phyloP scores from a whole-genome alignment of 2,797 vertebrate genomes.

The Decapterus maruadsi region DNA sequence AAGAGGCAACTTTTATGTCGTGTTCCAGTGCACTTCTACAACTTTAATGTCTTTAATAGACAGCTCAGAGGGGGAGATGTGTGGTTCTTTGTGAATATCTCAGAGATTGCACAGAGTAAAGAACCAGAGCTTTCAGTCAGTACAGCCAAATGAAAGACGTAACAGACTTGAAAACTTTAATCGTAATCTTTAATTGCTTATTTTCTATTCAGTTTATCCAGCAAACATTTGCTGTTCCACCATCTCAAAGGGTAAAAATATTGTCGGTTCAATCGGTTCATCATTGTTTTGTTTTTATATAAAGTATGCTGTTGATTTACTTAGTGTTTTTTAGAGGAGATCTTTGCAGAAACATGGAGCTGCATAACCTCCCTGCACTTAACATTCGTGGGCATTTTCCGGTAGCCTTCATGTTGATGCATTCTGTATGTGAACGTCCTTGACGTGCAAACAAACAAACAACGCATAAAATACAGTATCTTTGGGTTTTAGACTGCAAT shows the following conservation, averaged over 20 bases:
- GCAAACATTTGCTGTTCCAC: neutral
- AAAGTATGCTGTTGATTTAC: neutral
- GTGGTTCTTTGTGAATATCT: neutral
- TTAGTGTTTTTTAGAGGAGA: neutral
- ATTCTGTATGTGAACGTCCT: neutral
- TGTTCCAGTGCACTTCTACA: slow-evolving; percentile 14
- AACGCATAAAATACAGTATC: neutral
- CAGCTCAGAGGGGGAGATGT: slow-evolving; percentile 3
- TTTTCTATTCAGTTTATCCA: neutral
- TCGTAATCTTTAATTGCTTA: neutral
- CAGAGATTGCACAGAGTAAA: neutral
- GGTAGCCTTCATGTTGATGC: neutral
- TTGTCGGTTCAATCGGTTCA: neutral
- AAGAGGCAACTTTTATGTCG: slow-evolving; percentile 15
- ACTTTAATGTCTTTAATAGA: slow-evolving; percentile 4
- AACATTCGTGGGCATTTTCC: neutral
- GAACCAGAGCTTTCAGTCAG: neutral
- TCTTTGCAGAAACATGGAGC: neutral
- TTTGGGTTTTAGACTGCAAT: slow-evolving; percentile 3
- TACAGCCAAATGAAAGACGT: neutral
- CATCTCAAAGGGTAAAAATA: neutral
- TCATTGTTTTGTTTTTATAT: neutral
- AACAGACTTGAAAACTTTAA: neutral
- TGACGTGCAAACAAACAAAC: neutral
- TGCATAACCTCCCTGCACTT: neutral